Evolutionary conservation across 2,113 vertebrate species (phyloP).

Genomic region (Poeciliopsis occidentalis): DNA sequence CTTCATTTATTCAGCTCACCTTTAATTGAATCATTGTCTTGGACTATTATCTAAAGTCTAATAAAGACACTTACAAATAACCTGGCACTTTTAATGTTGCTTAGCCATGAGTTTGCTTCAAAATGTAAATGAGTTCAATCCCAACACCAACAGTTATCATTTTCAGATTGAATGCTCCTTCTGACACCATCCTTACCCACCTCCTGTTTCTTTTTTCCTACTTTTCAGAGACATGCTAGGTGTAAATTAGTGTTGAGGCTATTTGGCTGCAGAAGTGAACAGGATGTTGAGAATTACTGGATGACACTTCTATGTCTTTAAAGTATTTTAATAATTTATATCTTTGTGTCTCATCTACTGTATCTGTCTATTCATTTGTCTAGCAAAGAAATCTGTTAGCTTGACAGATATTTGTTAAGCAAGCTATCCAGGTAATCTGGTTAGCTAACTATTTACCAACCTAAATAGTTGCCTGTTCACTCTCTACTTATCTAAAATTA

Average conservation of each 20-base stretch:
- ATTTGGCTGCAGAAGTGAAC: conserved; percentile 52
- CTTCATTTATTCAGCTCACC: conserved; percentile 15
- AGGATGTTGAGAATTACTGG: conserved; percentile 17
- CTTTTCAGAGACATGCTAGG: conserved; percentile 7
- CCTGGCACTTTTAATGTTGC: conserved; percentile 1
- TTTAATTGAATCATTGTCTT: conserved; percentile 24
- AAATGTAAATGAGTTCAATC: conserved; percentile 36
- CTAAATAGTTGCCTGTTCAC: too few relatives aligned
- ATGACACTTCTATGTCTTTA: conserved; percentile 33
- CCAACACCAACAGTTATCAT: conserved; percentile 14
- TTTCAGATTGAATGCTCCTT: conserved; percentile 15
- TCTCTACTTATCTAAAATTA: too few relatives aligned
- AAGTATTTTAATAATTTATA: too few relatives aligned
- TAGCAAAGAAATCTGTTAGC: too few relatives aligned
- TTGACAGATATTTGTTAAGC: too few relatives aligned
- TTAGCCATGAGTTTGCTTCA: conserved; percentile 27
- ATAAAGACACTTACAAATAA: conserved; percentile 8
- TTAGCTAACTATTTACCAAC: too few relatives aligned
- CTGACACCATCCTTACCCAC: conserved; percentile 46
- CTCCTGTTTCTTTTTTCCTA: conserved; percentile 31
- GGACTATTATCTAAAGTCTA: conserved; percentile 14
- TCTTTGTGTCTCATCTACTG: too few relatives aligned
- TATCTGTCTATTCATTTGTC: too few relatives aligned
- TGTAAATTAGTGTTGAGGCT: conserved; percentile 15
- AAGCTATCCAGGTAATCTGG: too few relatives aligned